Evolutionary conservation across 2,797 vertebrate species (phyloP).

Genomic region (Arnoldichthys spilopterus): DNA sequence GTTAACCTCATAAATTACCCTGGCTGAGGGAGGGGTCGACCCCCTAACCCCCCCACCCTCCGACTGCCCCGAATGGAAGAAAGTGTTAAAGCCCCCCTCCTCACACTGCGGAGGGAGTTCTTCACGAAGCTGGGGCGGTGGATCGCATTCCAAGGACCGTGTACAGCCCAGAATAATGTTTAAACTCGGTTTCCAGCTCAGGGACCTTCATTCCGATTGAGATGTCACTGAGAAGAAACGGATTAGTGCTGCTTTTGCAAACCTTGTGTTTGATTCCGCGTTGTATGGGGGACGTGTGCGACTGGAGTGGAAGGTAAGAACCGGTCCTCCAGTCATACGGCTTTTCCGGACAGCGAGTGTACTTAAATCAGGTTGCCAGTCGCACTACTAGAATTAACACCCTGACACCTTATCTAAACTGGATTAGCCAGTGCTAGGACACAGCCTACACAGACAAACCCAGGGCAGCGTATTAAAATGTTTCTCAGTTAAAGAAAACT

Average conservation of each 20-base stretch:
- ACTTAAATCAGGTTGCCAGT: no score
- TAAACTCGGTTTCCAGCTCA: background rate
- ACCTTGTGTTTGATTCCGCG: constrained; percentile 33
- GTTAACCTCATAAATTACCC: constrained; percentile 36
- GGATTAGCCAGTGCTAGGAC: no score
- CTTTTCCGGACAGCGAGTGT: no score
- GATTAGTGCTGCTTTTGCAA: constrained; percentile 50
- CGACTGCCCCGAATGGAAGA: no score
- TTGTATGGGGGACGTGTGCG: constrained; percentile 71
- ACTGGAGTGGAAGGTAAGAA: constrained; percentile 78
- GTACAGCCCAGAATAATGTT: constrained; percentile 29
- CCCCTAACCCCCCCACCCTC: background rate
- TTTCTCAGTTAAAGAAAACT: no score
- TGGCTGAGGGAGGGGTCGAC: constrained; percentile 44
- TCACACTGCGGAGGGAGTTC: background rate
- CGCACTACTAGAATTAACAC: no score
- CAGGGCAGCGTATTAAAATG: no score
- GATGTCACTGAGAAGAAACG: constrained; percentile 60
- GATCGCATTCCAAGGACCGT: background rate
- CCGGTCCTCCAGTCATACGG: background rate
- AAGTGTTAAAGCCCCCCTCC: background rate
- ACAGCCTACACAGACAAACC: no score
- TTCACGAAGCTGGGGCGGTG: background rate
- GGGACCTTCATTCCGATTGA: constrained; percentile 33
- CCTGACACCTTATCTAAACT: no score